Evolutionary conservation across 2,797 vertebrate genomes (phyloP).

Genomic region (Trematomus bernacchii): DNA sequence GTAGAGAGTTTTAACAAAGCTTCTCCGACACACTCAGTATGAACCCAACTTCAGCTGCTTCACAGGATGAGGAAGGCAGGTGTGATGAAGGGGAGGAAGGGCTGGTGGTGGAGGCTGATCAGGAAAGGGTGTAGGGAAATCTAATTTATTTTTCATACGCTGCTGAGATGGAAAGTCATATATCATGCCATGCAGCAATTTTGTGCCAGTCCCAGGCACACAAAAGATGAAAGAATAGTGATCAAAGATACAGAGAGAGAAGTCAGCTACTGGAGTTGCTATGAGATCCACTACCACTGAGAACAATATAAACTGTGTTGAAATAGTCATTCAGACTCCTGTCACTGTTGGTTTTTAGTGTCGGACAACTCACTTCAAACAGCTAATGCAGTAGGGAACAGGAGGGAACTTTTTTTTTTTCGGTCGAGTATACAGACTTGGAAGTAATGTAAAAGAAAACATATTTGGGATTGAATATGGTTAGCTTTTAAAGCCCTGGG

Average conservation of each 20-base stretch:
- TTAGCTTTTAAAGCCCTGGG: background rate
- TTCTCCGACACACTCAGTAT: conserved; percentile 2
- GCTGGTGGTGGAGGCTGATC: conserved; percentile 54
- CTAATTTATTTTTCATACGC: conserved; percentile 85
- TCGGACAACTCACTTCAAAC: conserved; percentile 48
- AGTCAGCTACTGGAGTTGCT: conserved; percentile 63
- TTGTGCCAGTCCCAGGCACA: conserved; percentile 60
- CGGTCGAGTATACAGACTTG: background rate
- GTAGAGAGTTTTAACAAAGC: conserved; percentile 1
- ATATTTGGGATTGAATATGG: background rate
- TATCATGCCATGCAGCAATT: conserved; percentile 79
- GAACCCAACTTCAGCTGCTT: conserved; percentile 27
- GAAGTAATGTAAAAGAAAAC: background rate
- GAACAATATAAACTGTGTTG: conserved; percentile 74
- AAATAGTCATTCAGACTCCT: conserved; percentile 66
- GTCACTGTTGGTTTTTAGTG: conserved; percentile 54
- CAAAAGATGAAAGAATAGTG: conserved; percentile 82
- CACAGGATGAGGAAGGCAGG: conserved; percentile 53
- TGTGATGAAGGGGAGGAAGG: conserved; percentile 57
- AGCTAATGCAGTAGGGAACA: conserved; percentile 26
- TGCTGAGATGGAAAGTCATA: conserved; percentile 79
- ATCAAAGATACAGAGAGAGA: conserved; percentile 76
- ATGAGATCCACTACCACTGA: conserved; percentile 59
- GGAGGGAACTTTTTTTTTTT: conserved; percentile 5
- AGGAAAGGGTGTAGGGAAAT: conserved; percentile 80